Evolutionary conservation across 2,797 vertebrate species (phyloP).

Genomic region (Choloepus didactylus): DNA sequence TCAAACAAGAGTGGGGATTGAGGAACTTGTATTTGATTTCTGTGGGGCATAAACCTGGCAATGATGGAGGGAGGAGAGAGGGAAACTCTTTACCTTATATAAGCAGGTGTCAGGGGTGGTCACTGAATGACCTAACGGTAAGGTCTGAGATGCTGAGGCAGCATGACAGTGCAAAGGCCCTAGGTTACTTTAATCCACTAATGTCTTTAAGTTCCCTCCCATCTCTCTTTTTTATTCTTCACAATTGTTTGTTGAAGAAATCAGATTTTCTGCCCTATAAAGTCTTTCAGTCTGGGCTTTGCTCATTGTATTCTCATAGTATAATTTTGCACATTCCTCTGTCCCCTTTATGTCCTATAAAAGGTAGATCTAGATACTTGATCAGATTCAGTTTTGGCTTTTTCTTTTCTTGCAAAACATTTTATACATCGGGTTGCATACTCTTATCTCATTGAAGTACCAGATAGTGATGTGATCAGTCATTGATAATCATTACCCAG

Average conservation of each 20-base stretch:
- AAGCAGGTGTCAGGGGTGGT: too few relatives aligned
- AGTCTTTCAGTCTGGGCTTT: background rate
- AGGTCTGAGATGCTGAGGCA: too few relatives aligned
- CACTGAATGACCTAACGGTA: too few relatives aligned
- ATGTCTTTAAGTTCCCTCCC: background rate
- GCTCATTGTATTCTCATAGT: background rate
- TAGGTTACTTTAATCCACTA: too few relatives aligned
- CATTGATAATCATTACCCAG: conserved; percentile 2
- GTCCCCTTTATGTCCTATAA: background rate
- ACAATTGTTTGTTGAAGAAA: conserved; percentile 10
- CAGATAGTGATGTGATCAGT: conserved; percentile 29
- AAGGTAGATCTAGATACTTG: background rate
- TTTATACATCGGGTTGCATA: background rate
- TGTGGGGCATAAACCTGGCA: too few relatives aligned
- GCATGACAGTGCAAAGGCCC: too few relatives aligned
- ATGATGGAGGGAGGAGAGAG: too few relatives aligned
- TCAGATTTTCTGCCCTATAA: background rate
- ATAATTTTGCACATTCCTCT: background rate
- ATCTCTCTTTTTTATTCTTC: background rate
- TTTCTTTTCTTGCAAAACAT: background rate
- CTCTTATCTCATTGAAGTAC: conserved; percentile 39
- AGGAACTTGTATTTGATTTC: too few relatives aligned
- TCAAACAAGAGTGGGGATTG: too few relatives aligned
- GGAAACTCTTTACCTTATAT: too few relatives aligned
- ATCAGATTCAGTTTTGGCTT: background rate